Evolutionary conservation across 1,140 invertebrate genomes (phyloP).

Genomic region (Harpegnathos saltator): DNA sequence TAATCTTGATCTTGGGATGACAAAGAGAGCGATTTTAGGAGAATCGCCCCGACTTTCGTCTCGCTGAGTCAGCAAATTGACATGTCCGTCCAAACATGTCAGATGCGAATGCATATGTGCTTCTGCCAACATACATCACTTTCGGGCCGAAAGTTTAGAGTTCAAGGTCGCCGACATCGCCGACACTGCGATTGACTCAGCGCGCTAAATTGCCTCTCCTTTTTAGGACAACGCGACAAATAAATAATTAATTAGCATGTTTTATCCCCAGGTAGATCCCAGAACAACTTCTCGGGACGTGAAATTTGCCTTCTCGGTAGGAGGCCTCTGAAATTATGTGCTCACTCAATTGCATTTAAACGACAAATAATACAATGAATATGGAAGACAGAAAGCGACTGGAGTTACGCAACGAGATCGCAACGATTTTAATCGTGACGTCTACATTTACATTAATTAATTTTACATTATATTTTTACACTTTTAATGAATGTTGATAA

Average conservation of each 20-base stretch:
- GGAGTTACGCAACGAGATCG: neutral
- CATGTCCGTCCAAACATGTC: neutral
- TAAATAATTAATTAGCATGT: neutral
- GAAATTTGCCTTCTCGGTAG: too few species aligned
- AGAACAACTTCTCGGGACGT: too few species aligned
- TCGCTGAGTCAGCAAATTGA: neutral
- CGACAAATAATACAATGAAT: neutral
- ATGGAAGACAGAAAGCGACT: too few species aligned
- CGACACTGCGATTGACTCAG: neutral
- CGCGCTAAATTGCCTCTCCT: neutral
- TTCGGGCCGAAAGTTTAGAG: neutral
- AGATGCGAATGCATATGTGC: too few species aligned
- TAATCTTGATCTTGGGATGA: neutral
- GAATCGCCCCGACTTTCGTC: neutral
- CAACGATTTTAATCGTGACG: neutral
- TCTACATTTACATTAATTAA: too few species aligned
- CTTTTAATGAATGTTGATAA: too few species aligned
- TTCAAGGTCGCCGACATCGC: conserved; percentile 2
- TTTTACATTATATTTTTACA: too few species aligned
- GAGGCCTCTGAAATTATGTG: too few species aligned
- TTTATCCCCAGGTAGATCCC: too few species aligned
- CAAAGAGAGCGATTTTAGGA: neutral
- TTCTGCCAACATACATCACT: too few species aligned
- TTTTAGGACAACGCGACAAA: neutral
- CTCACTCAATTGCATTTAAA: neutral